Evolutionary conservation across 2,113 vertebrate species (phyloP), one percentile per base, ranked within the genome.

Genomic region (Rissa tridactyla): DNA sequence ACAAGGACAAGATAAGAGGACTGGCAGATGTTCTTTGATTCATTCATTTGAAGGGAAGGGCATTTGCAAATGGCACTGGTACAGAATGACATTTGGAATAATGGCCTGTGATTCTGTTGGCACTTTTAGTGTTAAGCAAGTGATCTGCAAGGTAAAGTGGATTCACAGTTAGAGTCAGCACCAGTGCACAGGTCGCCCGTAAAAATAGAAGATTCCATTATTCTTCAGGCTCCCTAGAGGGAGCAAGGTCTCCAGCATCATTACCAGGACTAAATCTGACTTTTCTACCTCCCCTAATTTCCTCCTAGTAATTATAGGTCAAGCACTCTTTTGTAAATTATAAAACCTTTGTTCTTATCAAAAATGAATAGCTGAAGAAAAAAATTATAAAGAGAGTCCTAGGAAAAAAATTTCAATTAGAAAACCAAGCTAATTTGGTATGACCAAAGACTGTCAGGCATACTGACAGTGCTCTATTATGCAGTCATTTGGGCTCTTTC

Each of bases 171-270:
- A 98, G 98, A 98, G 98, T 98, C 98, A 98, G 98, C 98, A 97
- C 98, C 98, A 98, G 98, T 98, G 98, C 99, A 99, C 98, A 98
- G 98, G 99, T 98, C 98, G 98, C 98, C 98, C 98, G 96, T 99
- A 99, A 99, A 99, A 99, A 99, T 99, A 99, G 99, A 98, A 99
- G 98, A 98, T 99, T 99, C 99, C 99, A 99, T 99, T 99, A 99
- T 99, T 99, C 99, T 99, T 99, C 98, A 52, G 96, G 96, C 96
- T 99, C 99, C 99, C 99, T 91, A 96, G 98, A 98, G 99, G 98
- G 97, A 98, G 97, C 98, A 98, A 99, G 99, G 99, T 99, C 99
- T 99, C 99, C 96, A 98, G 99, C 99, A 99, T 99, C 99, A 99
- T 99, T 99, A 99, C 98, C 97, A 98, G 98, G 99, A 99, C 98